Evolutionary conservation across 2,797 vertebrate genomes (phyloP).

Genomic region (Hybognathus amarus): DNA sequence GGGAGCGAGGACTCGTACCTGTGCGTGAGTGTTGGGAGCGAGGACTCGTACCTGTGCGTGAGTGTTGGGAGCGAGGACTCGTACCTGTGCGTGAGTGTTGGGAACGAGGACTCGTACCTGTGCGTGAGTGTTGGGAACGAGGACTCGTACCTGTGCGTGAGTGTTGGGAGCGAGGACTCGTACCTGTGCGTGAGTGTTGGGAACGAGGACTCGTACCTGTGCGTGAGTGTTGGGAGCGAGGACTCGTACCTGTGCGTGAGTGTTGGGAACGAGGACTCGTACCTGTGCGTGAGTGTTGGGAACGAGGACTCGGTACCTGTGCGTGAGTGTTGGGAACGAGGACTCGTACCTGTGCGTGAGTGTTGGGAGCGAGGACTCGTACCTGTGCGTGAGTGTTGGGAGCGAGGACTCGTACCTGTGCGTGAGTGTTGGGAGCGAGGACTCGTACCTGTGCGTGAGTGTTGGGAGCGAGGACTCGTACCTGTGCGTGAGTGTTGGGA

Average conservation of each 20-base stretch:
- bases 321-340: neutral
- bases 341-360: conserved; percentile 38
- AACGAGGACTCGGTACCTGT: too few relatives aligned
- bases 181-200: conserved; percentile 29
- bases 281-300: conserved; percentile 30
- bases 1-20: conserved; percentile 43
- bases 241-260: conserved; percentile 38
- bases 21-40: neutral
- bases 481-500: conserved; percentile 25
- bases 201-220: too few relatives aligned
- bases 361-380: neutral
- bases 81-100: conserved; percentile 30
- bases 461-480: conserved; percentile 15
- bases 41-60: conserved; percentile 42
- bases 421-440: neutral
- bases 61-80: neutral
- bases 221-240: neutral
- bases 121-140: neutral
- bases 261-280: too few relatives aligned
- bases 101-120: too few relatives aligned
- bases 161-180: neutral
- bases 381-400: conserved; percentile 30
- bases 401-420: conserved; percentile 45
- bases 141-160: conserved; percentile 40
- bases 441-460: conserved; percentile 35